Base-by-base conservation (phyloP, 2,888 invertebrate species). In the Euzetes globulus region DNA sequence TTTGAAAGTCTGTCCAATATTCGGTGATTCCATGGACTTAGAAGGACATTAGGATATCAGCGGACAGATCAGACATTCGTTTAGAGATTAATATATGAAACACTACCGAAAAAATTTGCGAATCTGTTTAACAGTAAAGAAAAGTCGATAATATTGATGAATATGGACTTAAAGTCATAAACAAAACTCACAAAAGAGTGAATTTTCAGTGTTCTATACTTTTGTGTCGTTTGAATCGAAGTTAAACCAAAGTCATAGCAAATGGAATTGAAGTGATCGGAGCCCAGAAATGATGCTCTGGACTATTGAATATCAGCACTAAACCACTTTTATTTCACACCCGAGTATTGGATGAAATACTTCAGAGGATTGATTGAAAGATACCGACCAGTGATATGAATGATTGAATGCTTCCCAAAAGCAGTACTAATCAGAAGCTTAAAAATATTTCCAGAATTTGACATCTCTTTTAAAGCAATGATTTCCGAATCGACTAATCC, bases 241-340 rank as follows among this genome's bases (percentile, higher is more conserved):
- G 58, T 58, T 58, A 27, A 15, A 58, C 58, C 13, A 58, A 58
- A 58, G 29, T 17, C 22, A 13, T 13, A 6, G 15, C n/a, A n/a
- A 55, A n/a, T 50, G 11, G 4, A 9, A 29, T 58, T 58, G 27
- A 58, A 58, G 29, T 25, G 22, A 55, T 55, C 25, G 55, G 25
- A 22, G 25, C 55, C 58, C 29, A 58, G 9, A 19, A 22, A 25
- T 22, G 22, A 13, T 19, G 25, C 55, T 11, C 58, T 29, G 27
- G 22, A 55, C 27, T 29, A 58, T 58, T 58, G 27, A 17, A 58
- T 15, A 27, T 29, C 27, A 17, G 22, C 29, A 15, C 29, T 29
- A 70, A 70, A 41, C 70, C 70, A 70, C 70, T 45, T 70, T 47
- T 70, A 70, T 70, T 70, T 70, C 45, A 27, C 70, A 70, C 70